phyloP scores from a whole-genome alignment of 2,797 vertebrate species.

The Potorous gilbertii region DNA sequence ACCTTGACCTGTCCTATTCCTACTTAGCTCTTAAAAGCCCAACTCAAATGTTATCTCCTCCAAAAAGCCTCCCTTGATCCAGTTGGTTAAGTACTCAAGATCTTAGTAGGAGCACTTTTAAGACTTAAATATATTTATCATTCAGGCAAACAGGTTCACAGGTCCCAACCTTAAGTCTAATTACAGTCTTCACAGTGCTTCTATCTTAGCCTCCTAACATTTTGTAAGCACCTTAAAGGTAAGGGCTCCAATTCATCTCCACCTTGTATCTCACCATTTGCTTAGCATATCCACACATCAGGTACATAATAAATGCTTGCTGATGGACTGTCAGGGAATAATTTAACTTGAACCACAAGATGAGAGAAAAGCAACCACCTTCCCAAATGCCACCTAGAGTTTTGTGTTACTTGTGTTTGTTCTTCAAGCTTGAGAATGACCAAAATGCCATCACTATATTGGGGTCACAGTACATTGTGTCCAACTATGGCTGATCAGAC shows the following conservation, averaged over 20 bases:
- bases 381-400: background rate
- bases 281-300: background rate
- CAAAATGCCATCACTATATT: background rate
- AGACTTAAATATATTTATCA: background rate
- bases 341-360: constrained; percentile 1
- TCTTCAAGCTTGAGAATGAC: background rate
- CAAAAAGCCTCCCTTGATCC: background rate
- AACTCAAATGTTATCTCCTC: background rate
- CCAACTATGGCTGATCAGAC: background rate
- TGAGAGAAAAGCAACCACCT: background rate
- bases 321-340: background rate
- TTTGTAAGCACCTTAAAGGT: background rate
- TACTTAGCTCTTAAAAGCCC: background rate
- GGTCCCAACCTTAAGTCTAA: background rate
- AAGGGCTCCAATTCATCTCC: background rate
- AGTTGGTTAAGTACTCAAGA: background rate
- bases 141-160: background rate
- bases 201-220: background rate
- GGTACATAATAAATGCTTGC: background rate
- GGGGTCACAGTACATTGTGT: background rate
- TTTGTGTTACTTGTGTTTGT: background rate
- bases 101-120: background rate
- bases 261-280: background rate
- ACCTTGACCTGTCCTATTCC: background rate
- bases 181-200: background rate